phyloP scores from a whole-genome alignment of 2,888 invertebrate species.

The Cacoxenus indagator region DNA sequence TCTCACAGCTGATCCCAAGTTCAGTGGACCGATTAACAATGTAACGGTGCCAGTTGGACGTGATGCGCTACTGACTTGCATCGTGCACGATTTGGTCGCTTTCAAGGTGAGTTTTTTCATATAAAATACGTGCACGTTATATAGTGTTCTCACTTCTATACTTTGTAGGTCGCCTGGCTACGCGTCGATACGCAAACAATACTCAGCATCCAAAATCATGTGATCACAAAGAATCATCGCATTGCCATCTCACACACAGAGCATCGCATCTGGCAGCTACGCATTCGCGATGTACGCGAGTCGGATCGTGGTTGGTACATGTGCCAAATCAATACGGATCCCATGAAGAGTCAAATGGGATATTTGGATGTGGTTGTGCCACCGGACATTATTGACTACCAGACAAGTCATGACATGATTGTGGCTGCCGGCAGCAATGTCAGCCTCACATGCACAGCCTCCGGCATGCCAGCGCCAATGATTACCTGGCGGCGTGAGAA shows the following conservation, averaged over 20 bases:
- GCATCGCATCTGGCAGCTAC: slow-evolving; percentile 88
- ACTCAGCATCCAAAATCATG: slow-evolving; percentile 89
- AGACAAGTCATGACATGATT: slow-evolving; percentile 88
- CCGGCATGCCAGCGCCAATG: slow-evolving; percentile 86
- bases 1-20: slow-evolving; percentile 82
- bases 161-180: slow-evolving; percentile 85
- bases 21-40: slow-evolving; percentile 85
- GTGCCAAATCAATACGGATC: slow-evolving; percentile 94
- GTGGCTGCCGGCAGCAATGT: slow-evolving; percentile 90
- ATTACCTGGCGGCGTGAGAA: slow-evolving; percentile 91
- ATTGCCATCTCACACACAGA: slow-evolving; percentile 89
- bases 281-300: slow-evolving; percentile 86
- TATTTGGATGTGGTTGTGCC: slow-evolving; percentile 90
- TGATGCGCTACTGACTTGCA: slow-evolving; percentile 85
- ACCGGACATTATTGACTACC: slow-evolving; percentile 88
- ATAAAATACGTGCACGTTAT: neutral
- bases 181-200: slow-evolving; percentile 93
- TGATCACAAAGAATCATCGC: slow-evolving; percentile 89
- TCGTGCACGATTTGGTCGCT: slow-evolving; percentile 84
- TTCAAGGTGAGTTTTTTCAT: slow-evolving; percentile 82
- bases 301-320: slow-evolving; percentile 90
- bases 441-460: slow-evolving; percentile 87
- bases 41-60: slow-evolving; percentile 87
- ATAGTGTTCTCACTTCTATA: neutral
- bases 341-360: slow-evolving; percentile 92